phyloP scores from a whole-genome alignment of 2,113 vertebrate genomes.

The Rissa tridactyla region DNA sequence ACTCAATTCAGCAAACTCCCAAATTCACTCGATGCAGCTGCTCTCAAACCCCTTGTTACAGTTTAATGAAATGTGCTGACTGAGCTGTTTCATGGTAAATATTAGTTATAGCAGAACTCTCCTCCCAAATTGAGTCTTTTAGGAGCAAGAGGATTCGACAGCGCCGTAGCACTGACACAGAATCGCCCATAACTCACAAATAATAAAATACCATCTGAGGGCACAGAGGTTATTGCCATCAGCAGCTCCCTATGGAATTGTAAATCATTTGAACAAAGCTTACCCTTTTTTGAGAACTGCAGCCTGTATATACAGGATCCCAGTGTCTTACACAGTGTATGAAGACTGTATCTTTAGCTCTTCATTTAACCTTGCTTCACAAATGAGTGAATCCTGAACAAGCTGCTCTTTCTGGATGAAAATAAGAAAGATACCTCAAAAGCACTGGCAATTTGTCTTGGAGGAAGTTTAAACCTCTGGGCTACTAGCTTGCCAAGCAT shows the following conservation, averaged over 20 bases:
- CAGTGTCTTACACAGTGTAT: not conserved
- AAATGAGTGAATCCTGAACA: not conserved
- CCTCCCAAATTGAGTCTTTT: slow-evolving; percentile 3
- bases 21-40: not conserved
- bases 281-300: slow-evolving; percentile 11
- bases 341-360: not conserved
- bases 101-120: slow-evolving; percentile 5
- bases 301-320: not conserved
- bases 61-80: slow-evolving; percentile 42
- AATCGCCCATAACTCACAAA: slow-evolving; percentile 30
- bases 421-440: slow-evolving; percentile 14
- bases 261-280: slow-evolving; percentile 32
- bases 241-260: not conserved
- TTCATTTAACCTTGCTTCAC: slow-evolving; percentile 27
- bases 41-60: slow-evolving; percentile 17
- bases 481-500: not conserved
- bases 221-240: slow-evolving; percentile 35
- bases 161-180: not conserved
- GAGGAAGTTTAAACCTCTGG: not conserved
- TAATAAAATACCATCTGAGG: slow-evolving; percentile 26
- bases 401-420: not conserved
- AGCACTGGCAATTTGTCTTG: not conserved
- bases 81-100: slow-evolving; percentile 24
- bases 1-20: slow-evolving; percentile 32
- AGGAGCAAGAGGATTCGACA: not conserved